These are phyloP conservation scores for Netelia fuscicornis DNA, from an alignment of 2,888 invertebrate genomes.

Conservation along the genomic window DNA sequence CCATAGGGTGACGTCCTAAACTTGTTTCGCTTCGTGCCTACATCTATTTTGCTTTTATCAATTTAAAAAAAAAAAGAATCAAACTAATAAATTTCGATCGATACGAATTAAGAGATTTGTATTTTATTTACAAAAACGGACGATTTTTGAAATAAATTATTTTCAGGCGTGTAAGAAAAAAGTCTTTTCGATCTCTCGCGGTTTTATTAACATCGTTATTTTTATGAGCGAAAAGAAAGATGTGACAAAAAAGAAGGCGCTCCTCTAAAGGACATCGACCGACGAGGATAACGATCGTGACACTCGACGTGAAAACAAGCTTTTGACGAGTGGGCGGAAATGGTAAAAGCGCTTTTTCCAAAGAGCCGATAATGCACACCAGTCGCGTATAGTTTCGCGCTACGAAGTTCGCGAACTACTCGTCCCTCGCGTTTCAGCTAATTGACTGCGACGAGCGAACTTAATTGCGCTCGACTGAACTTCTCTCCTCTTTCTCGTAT, in stretches of 20 bases:
- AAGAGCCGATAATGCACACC: constrained; percentile 40
- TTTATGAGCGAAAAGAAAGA: background rate
- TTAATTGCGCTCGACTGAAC: constrained; percentile 53
- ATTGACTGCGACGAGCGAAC: constrained; percentile 55
- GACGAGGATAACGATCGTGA: background rate
- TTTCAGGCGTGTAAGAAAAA: too few species aligned
- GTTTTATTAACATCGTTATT: background rate
- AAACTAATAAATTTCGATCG: background rate
- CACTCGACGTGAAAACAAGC: constrained; percentile 2
- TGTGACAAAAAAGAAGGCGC: background rate
- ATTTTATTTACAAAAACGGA: background rate
- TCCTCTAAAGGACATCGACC: background rate
- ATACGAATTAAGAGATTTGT: background rate
- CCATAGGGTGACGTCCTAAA: constrained; percentile 20
- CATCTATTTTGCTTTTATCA: constrained; percentile 36
- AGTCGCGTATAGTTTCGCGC: background rate
- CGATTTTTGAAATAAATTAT: too few species aligned
- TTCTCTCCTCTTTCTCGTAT: constrained; percentile 8
- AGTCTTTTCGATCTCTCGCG: background rate
- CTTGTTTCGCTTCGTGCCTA: constrained; percentile 42
- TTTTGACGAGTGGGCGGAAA: constrained; percentile 7
- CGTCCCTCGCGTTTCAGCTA: constrained; percentile 36
- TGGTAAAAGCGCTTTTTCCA: constrained; percentile 16
- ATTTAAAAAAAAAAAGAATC: background rate
- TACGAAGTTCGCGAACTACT: constrained; percentile 22